A percentile compares a stretch with the other conserved stretches of the same genome.
These are phyloP conservation scores for Rhingia rostrata DNA, from an alignment of 2,888 invertebrate genomes.

Conservation along the genomic window DNA sequence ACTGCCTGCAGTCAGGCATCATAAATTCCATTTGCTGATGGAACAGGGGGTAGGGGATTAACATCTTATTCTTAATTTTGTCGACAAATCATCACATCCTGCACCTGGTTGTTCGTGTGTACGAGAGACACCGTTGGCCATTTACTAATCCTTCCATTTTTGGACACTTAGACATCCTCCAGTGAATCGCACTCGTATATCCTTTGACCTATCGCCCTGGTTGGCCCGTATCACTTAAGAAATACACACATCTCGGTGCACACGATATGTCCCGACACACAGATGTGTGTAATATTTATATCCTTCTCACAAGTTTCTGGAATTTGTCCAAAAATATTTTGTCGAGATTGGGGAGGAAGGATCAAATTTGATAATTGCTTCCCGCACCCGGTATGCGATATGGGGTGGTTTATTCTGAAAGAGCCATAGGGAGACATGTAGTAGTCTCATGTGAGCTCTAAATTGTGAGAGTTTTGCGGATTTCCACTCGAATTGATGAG, in stretches of 20 bases:
- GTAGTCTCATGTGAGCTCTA: neutral
- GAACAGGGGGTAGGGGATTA: neutral
- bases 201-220: slow-evolving; percentile 60
- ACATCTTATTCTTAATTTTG: slow-evolving; percentile 24
- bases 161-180: slow-evolving; percentile 60
- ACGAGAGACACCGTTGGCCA: slow-evolving; percentile 22
- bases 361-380: slow-evolving; percentile 72
- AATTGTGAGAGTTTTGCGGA: neutral
- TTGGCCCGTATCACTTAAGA: slow-evolving; percentile 64
- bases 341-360: slow-evolving; percentile 61
- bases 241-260: slow-evolving; percentile 13
- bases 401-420: slow-evolving; percentile 19
- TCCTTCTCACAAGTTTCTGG: slow-evolving; percentile 71
- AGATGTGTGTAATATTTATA: slow-evolving; percentile 71
- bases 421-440: neutral
- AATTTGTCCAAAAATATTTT: slow-evolving; percentile 72
- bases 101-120: slow-evolving; percentile 55
- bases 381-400: slow-evolving; percentile 13
- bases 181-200: slow-evolving; percentile 29
- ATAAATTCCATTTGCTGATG: slow-evolving; percentile 49
- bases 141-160: slow-evolving; percentile 57
- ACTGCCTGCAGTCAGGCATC: slow-evolving; percentile 50
- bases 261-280: slow-evolving; percentile 24
- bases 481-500: slow-evolving; percentile 39
- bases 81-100: slow-evolving; percentile 54